Percentiles rank a stretch among this genome's conserved stretches.
These are phyloP conservation scores for Tragelaphus imberbis DNA, from an alignment of 2,113 vertebrate genomes.

Conservation along the genomic window DNA sequence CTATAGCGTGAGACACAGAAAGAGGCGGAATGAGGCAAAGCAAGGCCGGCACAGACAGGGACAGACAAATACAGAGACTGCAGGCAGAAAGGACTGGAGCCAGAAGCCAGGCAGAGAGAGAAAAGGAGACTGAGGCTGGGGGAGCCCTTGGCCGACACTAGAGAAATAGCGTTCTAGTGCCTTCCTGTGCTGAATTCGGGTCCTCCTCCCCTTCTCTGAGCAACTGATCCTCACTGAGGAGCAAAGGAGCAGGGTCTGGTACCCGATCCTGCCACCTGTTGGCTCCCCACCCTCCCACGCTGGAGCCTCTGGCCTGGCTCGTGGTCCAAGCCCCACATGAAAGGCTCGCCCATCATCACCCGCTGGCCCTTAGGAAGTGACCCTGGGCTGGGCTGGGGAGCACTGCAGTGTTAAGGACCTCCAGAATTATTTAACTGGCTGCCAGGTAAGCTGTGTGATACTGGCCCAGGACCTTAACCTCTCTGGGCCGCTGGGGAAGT, in stretches of 20 bases:
- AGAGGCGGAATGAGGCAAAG: background rate
- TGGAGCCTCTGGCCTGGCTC: background rate
- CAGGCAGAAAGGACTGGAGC: background rate
- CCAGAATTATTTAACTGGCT: background rate
- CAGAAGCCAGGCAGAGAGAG: background rate
- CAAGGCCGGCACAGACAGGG: background rate
- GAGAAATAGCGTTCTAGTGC: background rate
- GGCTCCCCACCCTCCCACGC: background rate
- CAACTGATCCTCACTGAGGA: conserved; percentile 39
- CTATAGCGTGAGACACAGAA: background rate
- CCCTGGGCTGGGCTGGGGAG: too few relatives aligned
- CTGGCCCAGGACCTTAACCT: background rate
- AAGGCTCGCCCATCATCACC: background rate
- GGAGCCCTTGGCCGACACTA: background rate
- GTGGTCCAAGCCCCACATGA: background rate
- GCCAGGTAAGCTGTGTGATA: conserved; percentile 20
- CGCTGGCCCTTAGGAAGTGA: background rate
- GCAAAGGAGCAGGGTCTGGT: background rate
- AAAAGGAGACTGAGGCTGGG: background rate
- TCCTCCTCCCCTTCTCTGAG: background rate
- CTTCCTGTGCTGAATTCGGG: background rate
- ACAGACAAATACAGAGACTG: background rate
- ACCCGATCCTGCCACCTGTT: background rate
- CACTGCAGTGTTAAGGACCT: background rate
- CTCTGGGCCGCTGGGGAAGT: conserved; percentile 32